Evolutionary conservation across 2,113 vertebrate species (phyloP).

Genomic region (Mus spicilegus): DNA sequence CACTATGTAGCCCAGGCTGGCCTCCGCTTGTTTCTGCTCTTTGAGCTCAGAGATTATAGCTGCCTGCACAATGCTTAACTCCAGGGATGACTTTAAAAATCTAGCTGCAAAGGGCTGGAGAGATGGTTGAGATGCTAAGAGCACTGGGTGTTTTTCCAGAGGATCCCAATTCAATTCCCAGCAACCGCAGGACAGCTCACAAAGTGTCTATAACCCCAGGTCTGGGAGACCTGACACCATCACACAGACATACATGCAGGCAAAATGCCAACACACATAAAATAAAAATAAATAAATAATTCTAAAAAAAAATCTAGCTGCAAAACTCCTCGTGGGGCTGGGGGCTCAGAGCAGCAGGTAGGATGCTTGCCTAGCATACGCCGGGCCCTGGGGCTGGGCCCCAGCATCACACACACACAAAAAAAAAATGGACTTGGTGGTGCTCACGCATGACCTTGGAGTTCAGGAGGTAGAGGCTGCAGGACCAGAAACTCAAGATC

Average conservation of each 20-base stretch:
- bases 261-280: too few species aligned
- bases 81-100: constrained; percentile 5
- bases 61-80: neutral
- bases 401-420: too few species aligned
- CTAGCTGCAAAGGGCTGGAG: neutral
- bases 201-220: too few species aligned
- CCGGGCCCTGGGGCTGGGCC: neutral
- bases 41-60: neutral
- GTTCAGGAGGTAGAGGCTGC: neutral
- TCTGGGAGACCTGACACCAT: neutral
- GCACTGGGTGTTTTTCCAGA: too few species aligned
- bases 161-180: neutral
- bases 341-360: neutral
- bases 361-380: too few species aligned
- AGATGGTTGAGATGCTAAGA: neutral
- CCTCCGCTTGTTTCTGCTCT: neutral
- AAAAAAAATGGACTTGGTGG: neutral
- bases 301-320: neutral
- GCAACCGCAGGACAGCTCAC: neutral
- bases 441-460: neutral
- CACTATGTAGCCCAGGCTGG: neutral
- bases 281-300: too few species aligned
- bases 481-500: neutral
- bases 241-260: neutral
- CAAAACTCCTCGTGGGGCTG: neutral